Conservation (phyloP, 2,888 invertebrate species). For the Plebejus melissa region DNA sequence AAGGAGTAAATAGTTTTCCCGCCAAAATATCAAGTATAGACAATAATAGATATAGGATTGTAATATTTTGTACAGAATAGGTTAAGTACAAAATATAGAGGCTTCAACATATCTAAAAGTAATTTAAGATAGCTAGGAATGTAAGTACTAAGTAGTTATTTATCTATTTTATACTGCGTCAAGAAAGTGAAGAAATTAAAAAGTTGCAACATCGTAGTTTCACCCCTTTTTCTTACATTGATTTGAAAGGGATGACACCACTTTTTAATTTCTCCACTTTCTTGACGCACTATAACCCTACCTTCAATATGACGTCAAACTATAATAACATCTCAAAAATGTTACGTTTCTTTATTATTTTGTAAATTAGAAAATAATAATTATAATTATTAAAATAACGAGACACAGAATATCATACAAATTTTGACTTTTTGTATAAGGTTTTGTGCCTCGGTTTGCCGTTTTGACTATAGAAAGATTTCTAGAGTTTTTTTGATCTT, state of each 20-base stretch:
- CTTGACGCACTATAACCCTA: too few species aligned
- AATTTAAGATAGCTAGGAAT: slow-evolving; percentile 8
- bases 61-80: slow-evolving; percentile 23
- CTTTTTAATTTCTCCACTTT: too few species aligned
- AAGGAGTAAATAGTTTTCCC: not conserved
- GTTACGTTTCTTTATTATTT: not conserved
- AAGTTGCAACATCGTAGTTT: too few species aligned
- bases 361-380: not conserved
- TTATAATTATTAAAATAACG: not conserved
- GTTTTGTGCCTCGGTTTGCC: not conserved
- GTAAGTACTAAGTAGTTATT: not conserved
- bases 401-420: not conserved
- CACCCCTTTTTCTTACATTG: too few species aligned
- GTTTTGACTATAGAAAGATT: too few species aligned
- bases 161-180: not conserved
- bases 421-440: too few species aligned
- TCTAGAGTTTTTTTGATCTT: not conserved
- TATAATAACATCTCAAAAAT: not conserved
- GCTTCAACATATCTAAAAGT: slow-evolving; percentile 24
- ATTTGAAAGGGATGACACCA: too few species aligned
- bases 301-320: not conserved
- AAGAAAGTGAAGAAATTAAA: too few species aligned
- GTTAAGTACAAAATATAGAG: slow-evolving; percentile 15
- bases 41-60: slow-evolving; percentile 38
- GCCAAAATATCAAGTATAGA: slow-evolving; percentile 41